Percentiles rank a stretch among this genome's conserved stretches.
Conservation (phyloP, 92 coral and sea anemone species). For the Desmophyllum pertusum region DNA sequence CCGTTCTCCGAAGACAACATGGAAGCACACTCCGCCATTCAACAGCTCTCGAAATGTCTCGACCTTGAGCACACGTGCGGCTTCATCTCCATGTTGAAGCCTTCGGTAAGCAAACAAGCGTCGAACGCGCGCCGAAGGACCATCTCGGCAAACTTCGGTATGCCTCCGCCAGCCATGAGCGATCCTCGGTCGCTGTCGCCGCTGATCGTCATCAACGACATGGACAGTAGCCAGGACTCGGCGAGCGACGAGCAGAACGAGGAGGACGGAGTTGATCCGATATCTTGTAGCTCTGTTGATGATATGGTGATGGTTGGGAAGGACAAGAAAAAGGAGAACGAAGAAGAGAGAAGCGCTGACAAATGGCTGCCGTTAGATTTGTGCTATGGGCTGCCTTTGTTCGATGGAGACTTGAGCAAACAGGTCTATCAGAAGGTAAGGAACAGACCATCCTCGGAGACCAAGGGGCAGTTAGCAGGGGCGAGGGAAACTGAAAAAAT, state of each 20-base stretch:
- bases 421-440: constrained; percentile 87
- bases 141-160: constrained; percentile 51
- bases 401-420: constrained; percentile 88
- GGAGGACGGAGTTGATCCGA: constrained; percentile 50
- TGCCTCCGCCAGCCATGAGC: constrained; percentile 26
- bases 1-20: constrained; percentile 74
- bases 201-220: constrained; percentile 32
- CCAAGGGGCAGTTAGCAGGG: too few species aligned
- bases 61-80: constrained; percentile 96
- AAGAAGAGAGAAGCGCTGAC: constrained; percentile 33
- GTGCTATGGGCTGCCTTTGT: constrained; percentile 94
- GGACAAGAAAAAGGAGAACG: constrained; percentile 30
- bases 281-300: constrained; percentile 74
- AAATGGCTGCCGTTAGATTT: constrained; percentile 90
- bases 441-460: too few species aligned
- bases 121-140: constrained; percentile 49
- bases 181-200: constrained; percentile 47
- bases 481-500: too few species aligned
- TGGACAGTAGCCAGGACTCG: constrained; percentile 47
- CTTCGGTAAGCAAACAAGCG: constrained; percentile 57
- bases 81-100: constrained; percentile 86
- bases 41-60: constrained; percentile 67
- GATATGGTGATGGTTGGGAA: constrained; percentile 72
- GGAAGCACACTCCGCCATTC: constrained; percentile 85
- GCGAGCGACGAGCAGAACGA: constrained; percentile 58